Base-by-base conservation (phyloP, 2,797 vertebrate genomes). In the Chelon auratus region DNA sequence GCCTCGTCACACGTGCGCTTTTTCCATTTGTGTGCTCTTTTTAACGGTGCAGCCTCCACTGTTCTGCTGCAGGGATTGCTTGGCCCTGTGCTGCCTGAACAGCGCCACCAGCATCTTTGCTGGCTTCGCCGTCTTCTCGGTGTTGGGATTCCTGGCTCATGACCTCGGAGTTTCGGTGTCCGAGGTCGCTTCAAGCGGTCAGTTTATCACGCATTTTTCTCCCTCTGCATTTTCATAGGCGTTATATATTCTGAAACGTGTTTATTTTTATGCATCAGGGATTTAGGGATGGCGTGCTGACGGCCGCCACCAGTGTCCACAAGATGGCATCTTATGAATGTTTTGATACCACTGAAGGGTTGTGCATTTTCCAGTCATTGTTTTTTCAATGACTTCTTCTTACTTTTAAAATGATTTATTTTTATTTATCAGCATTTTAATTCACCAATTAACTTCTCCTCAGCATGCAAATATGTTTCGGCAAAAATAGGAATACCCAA, bases 121-220 rank as follows among this genome's bases (percentile, higher is more conserved):
- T 5, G 96, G 97, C 4, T 96, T 98, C 30, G 95, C 91, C 26
- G 96, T 98, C 65, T 98, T 97, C 90, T 97, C 97, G 1, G 89
- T 97, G 47, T 70, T 97, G 85, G 97, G 97, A 54, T 98, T 97
- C 92, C 95, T 97, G 96, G 92, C 96, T 18, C 65, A 59, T 4
- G 91, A 95, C 57, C 93, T 96, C 40, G 81, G 54, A 0, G 0
- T 96, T 1, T 8, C 86, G 0, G 85, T 98, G 18, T 30, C 70
- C 0, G 87, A 96, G 0, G 92, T 98, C 33, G 93, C 80, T 0
- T 12, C 81, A 18, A 80, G 88, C 47, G 97, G 97, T 97, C 88
- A 37, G 93, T 61, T 51, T 1, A 14, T 20, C 37, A 6, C 30
- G 22, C 11, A 14, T 1, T 30, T 53, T 18, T 45, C 59, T 5